Percentiles rank a stretch among this genome's conserved stretches.
These are phyloP conservation scores for Xiphorhynchus erythropygius DNA, from an alignment of 2,797 vertebrate species.

Conservation along the genomic window DNA sequence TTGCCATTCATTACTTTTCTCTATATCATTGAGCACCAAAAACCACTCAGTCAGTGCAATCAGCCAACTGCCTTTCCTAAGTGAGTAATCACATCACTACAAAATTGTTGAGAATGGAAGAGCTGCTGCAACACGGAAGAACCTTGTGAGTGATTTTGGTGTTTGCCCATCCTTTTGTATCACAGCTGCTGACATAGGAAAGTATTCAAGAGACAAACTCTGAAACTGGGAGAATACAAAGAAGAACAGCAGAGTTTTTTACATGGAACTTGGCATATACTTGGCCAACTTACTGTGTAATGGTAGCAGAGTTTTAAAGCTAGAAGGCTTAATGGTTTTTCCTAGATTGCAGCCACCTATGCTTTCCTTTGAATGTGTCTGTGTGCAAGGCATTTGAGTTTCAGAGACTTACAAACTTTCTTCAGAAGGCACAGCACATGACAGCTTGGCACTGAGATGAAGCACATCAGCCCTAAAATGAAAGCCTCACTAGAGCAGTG, in stretches of 20 bases:
- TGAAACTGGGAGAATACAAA: neutral
- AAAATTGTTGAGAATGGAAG: neutral
- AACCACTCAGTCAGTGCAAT: neutral
- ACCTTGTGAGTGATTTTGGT: neutral
- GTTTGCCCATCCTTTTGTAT: neutral
- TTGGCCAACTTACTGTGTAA: neutral
- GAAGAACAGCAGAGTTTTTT: neutral
- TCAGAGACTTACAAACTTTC: neutral
- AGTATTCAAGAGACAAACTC: neutral
- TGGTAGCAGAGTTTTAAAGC: neutral
- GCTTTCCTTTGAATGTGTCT: neutral
- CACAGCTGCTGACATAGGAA: neutral
- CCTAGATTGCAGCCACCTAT: neutral
- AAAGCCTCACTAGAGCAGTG: neutral
- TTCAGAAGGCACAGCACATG: neutral
- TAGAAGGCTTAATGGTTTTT: neutral
- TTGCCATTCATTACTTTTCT: neutral
- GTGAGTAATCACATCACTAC: neutral
- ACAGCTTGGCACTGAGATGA: neutral
- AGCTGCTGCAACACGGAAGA: neutral
- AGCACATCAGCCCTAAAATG: neutral
- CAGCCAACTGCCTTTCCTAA: neutral
- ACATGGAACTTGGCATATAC: neutral
- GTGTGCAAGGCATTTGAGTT: rapidly evolving
- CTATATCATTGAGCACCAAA: neutral